These are phyloP conservation scores for Caloenas nicobarica DNA, from an alignment of 2,113 vertebrate species.

Conservation along the genomic window DNA sequence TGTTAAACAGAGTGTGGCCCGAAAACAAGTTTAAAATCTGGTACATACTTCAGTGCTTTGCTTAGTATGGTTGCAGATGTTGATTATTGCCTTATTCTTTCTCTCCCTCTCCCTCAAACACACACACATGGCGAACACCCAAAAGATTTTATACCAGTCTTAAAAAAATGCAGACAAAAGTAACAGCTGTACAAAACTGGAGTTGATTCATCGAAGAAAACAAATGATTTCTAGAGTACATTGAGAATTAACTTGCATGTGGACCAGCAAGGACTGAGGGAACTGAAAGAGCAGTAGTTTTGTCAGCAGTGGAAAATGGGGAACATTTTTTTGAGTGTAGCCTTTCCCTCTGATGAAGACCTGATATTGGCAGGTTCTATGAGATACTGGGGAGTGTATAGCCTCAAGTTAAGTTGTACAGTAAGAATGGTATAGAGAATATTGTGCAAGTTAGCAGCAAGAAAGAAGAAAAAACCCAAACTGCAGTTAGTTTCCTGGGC, in stretches of 20 bases:
- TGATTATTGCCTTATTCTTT: neutral
- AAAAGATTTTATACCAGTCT: neutral
- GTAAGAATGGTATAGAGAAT: neutral
- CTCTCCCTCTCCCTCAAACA: neutral
- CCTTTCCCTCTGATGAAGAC: neutral
- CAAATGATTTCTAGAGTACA: neutral
- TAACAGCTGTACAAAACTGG: neutral
- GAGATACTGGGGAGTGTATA: neutral
- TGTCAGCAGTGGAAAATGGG: neutral
- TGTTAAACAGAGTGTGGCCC: neutral
- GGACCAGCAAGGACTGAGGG: neutral
- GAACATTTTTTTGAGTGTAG: neutral
- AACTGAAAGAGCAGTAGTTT: neutral
- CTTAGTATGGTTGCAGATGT: neutral
- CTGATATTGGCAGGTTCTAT: neutral
- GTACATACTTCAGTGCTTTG: neutral
- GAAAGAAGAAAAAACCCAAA: neutral
- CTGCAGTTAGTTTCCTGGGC: neutral
- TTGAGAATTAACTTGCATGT: neutral
- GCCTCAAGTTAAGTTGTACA: neutral
- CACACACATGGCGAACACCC: neutral
- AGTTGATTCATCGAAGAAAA: neutral
- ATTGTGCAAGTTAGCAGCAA: neutral
- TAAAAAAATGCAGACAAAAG: neutral
- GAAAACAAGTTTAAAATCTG: neutral